Conservation (phyloP, 2,113 vertebrate species). For the Dicentrarchus labrax region DNA sequence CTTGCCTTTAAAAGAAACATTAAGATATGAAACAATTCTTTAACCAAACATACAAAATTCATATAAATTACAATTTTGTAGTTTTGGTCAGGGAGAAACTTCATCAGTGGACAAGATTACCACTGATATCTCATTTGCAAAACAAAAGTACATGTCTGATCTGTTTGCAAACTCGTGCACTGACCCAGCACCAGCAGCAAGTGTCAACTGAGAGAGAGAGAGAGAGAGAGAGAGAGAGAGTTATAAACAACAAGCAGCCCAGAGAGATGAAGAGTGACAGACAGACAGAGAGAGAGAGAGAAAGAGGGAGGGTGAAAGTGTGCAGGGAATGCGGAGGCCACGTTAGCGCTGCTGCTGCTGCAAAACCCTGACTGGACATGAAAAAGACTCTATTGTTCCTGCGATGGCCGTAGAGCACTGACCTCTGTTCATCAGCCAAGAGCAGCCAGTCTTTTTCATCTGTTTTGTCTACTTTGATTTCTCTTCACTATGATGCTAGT, state of each 20-base stretch:
- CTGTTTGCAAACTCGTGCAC: background rate
- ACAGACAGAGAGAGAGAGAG: constrained; percentile 25
- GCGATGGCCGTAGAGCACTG: constrained; percentile 68
- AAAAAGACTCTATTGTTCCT: constrained; percentile 81
- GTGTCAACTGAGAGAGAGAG: constrained; percentile 8
- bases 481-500: constrained; percentile 34
- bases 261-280: constrained; percentile 17
- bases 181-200: constrained; percentile 1
- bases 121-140: background rate
- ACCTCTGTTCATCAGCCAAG: constrained; percentile 69
- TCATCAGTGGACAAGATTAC: background rate
- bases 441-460: constrained; percentile 59
- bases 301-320: constrained; percentile 55
- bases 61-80: no score
- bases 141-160: background rate
- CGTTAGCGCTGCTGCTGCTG: constrained; percentile 64
- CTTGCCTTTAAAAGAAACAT: background rate
- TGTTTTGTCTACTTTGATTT: constrained; percentile 57
- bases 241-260: constrained; percentile 14
- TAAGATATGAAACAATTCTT: background rate
- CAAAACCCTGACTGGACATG: constrained; percentile 68
- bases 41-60: background rate
- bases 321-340: constrained; percentile 76
- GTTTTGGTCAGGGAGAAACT: background rate
- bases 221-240: constrained; percentile 2